These are phyloP conservation scores for Achlya flavicornis DNA, from an alignment of 2,888 invertebrate genomes.

Conservation along the genomic window DNA sequence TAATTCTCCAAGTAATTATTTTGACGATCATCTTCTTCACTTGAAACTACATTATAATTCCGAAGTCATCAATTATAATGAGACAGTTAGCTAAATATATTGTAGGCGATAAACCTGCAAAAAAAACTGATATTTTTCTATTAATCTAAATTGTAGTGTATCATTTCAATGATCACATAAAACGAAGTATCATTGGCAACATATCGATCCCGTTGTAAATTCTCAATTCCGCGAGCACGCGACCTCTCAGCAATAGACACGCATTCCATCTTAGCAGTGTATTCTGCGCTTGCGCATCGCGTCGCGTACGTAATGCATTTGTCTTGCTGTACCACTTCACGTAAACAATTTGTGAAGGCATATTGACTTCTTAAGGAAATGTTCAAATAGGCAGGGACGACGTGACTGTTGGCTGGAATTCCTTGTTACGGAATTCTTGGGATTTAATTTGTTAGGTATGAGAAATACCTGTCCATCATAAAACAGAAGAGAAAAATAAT, in stretches of 20 bases:
- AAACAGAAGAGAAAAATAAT: not conserved
- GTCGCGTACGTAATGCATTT: constrained; percentile 34
- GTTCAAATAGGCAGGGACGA: constrained; percentile 5
- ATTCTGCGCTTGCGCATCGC: constrained; percentile 44
- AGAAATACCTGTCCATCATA: not conserved
- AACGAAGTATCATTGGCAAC: constrained; percentile 31
- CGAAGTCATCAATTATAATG: not conserved
- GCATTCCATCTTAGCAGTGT: constrained; percentile 61
- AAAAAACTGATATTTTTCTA: not conserved
- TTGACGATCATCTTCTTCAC: no score
- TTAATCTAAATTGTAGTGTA: not conserved
- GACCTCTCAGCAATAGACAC: constrained; percentile 62
- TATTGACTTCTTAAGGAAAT: not conserved
- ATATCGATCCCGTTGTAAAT: constrained; percentile 65
- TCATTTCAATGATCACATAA: constrained; percentile 9
- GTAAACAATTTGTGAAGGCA: constrained; percentile 10
- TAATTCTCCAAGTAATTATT: not conserved
- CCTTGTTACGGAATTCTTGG: constrained; percentile 23
- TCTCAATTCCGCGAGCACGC: constrained; percentile 63
- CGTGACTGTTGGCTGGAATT: constrained; percentile 24
- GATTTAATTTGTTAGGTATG: not conserved
- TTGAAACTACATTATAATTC: no score
- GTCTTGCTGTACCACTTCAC: constrained; percentile 31
- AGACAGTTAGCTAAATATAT: no score
- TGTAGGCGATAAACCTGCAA: no score